Evolutionary conservation across 2,113 vertebrate species (phyloP).

Genomic region (Toxotes chatareus): DNA sequence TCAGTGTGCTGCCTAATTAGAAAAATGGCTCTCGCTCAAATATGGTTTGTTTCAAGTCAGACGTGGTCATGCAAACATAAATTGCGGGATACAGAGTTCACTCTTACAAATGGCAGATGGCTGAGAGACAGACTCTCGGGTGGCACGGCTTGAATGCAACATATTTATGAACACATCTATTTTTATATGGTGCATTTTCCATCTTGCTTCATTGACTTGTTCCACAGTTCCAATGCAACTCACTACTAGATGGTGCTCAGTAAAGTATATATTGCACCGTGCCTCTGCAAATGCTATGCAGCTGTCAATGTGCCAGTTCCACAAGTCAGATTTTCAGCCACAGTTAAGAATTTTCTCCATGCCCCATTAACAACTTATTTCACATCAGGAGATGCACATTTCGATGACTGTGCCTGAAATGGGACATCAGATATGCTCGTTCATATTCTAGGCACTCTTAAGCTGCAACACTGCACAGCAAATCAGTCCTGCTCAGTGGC

Average conservation of each 20-base stretch:
- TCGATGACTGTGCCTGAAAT: constrained; percentile 39
- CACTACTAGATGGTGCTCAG: constrained; percentile 6
- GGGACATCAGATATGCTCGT: constrained; percentile 43
- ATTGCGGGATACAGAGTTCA: constrained; percentile 13
- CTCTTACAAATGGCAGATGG: not conserved
- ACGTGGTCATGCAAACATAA: constrained; percentile 36
- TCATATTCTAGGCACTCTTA: constrained; percentile 27
- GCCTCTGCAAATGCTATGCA: constrained; percentile 19
- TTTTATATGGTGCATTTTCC: constrained; percentile 36
- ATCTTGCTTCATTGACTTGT: constrained; percentile 31
- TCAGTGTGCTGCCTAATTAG: constrained; percentile 60
- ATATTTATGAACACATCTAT: constrained; percentile 30
- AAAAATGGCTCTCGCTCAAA: constrained; percentile 45
- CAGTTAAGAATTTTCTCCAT: constrained; percentile 35
- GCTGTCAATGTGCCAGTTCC: constrained; percentile 63
- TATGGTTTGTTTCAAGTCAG: constrained; percentile 46
- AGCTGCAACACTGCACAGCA: constrained; percentile 26
- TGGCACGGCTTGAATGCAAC: constrained; percentile 6
- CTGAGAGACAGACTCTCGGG: constrained; percentile 9
- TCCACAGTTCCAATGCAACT: constrained; percentile 10
- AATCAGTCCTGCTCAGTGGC: constrained; percentile 30
- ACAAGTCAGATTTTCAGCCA: constrained; percentile 53
- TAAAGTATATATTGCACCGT: constrained; percentile 24
- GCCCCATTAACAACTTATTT: constrained; percentile 60
- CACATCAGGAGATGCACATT: constrained; percentile 46